Base-by-base conservation (phyloP, 1,140 invertebrate genomes). In the Venustaconcha ellipsiformis region DNA sequence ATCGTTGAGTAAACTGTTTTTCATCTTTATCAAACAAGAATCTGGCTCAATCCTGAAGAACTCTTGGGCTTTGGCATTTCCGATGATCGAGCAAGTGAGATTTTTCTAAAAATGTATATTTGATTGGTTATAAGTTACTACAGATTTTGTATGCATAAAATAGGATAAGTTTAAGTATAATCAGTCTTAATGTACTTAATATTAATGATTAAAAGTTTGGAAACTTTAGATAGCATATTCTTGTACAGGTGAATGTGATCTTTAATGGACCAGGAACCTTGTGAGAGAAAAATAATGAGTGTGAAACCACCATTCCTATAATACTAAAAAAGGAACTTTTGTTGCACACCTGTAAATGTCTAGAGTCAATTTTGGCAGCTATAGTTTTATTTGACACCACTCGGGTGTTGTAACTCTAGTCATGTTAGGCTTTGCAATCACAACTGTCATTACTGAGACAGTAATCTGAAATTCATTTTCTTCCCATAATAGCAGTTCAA, bases 1-100 rank as follows among this genome's bases (percentile, higher is more conserved):
- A 62, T 88, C 86, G 55, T 78, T 67, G 18, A 76, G 67, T 5
- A 86, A 71, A 56, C 74, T 80, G 63, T 82, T 84, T 48, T 74
- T 81, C 57, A 88, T 57, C 8, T 75, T 78, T 14, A 88, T 55
- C 2, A 86, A 80, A 80, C 86, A 88, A 1, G 84, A 82, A 20
- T 74, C 59, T 48, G 74, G 74, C 67, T 86, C 82, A 17, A 88
- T 80, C 30, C 72, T 66, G 70, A 88, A 88, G 75, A 72, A 86
- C 60, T 85, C 83, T 57, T 78, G 70, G 3, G 84, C 82, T 60
- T 86, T 85, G 14, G 66, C 30, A 77, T 82, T 75, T 18, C 82
- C 73, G 67, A 69, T 82, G 57, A 88, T 84, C 15, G 74, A 75
- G 67, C 86, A 88, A 1, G 79, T 82, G 37, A 83, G 62, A 14